Evolutionary conservation across 2,113 vertebrate species (phyloP).

Genomic region (Oreotrochilus melanogaster): DNA sequence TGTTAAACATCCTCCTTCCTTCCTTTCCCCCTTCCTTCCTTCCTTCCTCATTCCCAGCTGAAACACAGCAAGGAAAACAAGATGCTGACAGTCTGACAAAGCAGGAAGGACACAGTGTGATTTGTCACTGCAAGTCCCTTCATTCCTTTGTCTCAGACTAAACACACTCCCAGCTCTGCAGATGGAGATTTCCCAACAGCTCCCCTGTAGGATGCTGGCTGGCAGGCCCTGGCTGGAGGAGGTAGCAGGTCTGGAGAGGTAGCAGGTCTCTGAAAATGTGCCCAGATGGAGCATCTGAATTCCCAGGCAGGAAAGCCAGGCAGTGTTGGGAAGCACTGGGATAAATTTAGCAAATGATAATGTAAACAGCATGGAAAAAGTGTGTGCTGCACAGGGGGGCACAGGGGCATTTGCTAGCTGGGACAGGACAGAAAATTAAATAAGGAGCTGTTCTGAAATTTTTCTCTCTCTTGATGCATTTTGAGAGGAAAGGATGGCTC

Average conservation of each 20-base stretch:
- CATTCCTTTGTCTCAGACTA: background rate
- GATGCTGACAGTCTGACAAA: accelerated
- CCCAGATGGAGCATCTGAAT: background rate
- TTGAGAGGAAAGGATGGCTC: background rate
- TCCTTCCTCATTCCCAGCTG: background rate
- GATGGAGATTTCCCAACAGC: background rate
- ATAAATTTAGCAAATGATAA: slow-evolving; percentile 57
- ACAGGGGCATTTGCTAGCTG: background rate
- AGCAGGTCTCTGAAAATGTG: background rate
- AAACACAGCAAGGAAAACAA: background rate
- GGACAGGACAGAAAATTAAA: background rate
- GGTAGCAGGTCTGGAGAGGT: too few relatives aligned
- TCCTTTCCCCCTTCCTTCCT: background rate
- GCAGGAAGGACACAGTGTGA: background rate
- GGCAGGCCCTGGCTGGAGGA: background rate
- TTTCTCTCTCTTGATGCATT: accelerated
- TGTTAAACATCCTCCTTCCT: slow-evolving; percentile 16
- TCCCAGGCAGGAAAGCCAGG: background rate
- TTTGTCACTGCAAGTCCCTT: background rate
- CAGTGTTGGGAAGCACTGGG: background rate
- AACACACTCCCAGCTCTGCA: background rate
- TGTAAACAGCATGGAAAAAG: slow-evolving; percentile 46
- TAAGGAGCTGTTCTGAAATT: background rate
- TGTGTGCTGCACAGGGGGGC: background rate
- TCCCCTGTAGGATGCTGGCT: background rate